A percentile compares a stretch with the other conserved stretches of the same genome.
Evolutionary conservation across 2,113 vertebrate genomes (phyloP).

Genomic region (Prunella fulvescens): DNA sequence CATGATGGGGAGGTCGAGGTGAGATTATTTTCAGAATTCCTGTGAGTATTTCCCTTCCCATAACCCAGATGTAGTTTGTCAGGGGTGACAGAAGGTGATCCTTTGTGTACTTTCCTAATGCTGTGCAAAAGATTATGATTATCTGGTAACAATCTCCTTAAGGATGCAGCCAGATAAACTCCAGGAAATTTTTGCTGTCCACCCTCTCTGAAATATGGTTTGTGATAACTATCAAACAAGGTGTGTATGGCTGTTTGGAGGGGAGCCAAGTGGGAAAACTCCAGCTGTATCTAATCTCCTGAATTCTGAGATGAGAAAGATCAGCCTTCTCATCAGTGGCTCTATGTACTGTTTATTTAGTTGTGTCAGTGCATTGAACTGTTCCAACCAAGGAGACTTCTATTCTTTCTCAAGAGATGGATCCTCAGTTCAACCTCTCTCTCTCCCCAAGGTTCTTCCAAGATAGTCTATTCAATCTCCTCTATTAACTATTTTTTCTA

Average conservation of each 20-base stretch:
- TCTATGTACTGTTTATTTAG: not conserved
- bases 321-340: not conserved
- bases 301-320: not conserved
- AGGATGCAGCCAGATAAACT: not conserved
- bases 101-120: not conserved
- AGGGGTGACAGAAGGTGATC: not conserved
- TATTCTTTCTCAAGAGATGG: not conserved
- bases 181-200: slow-evolving; percentile 5
- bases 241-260: not conserved
- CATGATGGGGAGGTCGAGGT: not conserved
- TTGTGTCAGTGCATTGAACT: not conserved
- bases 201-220: not conserved
- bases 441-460: not conserved
- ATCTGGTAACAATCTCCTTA: not conserved
- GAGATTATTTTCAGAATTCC: slow-evolving; percentile 9
- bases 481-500: not conserved
- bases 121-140: not conserved
- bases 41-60: not conserved
- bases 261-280: not conserved
- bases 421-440: not conserved
- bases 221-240: not conserved
- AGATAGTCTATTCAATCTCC: not conserved
- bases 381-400: not conserved
- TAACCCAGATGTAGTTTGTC: not conserved
- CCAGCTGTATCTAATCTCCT: not conserved